A percentile compares a stretch with the other conserved stretches of the same genome.
Evolutionary conservation across 1,140 invertebrate genomes (phyloP).

Genomic region (Hypothenemus hampei): DNA sequence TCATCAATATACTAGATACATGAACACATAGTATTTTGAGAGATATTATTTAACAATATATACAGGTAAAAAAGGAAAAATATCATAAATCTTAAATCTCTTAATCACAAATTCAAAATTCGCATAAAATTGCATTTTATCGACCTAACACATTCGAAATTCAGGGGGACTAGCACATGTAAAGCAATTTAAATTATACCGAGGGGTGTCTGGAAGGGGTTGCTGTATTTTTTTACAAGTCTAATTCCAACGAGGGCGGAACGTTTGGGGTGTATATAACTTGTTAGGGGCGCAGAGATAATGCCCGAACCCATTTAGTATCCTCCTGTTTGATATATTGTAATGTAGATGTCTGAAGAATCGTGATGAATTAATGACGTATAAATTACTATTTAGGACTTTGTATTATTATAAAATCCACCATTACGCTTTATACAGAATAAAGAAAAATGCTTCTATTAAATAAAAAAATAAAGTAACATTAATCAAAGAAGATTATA

Average conservation of each 20-base stretch:
- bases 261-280: constrained; percentile 8
- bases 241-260: constrained; percentile 6
- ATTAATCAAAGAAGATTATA: too few species aligned
- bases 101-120: neutral
- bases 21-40: too few species aligned
- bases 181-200: constrained; percentile 8
- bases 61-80: too few species aligned
- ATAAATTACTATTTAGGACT: too few species aligned
- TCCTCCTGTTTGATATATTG: too few species aligned
- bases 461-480: too few species aligned
- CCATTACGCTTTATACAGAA: too few species aligned
- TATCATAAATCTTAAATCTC: neutral
- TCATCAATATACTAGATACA: too few species aligned
- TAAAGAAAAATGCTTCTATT: too few species aligned
- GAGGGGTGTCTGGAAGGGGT: constrained; percentile 9
- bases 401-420: too few species aligned
- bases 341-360: constrained; percentile 8
- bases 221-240: constrained; percentile 8
- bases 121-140: neutral
- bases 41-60: too few species aligned
- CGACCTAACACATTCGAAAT: neutral
- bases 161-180: constrained; percentile 1
- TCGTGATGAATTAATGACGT: neutral
- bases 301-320: too few species aligned
- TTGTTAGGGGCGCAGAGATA: constrained; percentile 5